Base-by-base conservation (phyloP, 2,888 invertebrate species). In the Rhynchonema sp. region DNA sequence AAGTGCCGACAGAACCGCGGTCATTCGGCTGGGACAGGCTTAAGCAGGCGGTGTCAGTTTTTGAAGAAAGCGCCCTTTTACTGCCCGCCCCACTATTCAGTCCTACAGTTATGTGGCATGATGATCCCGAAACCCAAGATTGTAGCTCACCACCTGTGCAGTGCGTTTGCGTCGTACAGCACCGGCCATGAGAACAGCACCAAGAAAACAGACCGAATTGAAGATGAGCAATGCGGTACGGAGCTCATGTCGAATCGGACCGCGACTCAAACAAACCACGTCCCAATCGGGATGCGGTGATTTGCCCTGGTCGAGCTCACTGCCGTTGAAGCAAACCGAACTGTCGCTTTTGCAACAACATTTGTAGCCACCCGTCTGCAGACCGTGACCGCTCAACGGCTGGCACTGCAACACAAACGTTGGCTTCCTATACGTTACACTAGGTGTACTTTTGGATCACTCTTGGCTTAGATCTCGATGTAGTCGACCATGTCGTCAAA, bases 161-260 rank as follows among this genome's bases (percentile, higher is more conserved):
- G 57, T 59, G 26, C 62, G 30, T 27, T 61, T 46, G 26, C 61
- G 62, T 56, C 66, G 64, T 27, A 69, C 67, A 17, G 68, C 63
- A 28, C 66, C 67, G 46, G 70, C 69, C 56, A 72, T 65, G 25
- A 65, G 62, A 25, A 69, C 60, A 60, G 68, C 68, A 30, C 64
- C 63, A 53, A 68, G 28, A 6, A 67, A 67, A 61, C 68, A 69
- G 23, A 68, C 46, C 23, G 63, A 66, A 56, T 69, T 69, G 66
- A 67, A 65, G 26, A 65, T 61, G 46, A 67, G 59, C 1, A 69
- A 62, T 64, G 67, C 66, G 58, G 64, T 63, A 20, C 67, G 64
- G 26, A 53, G 58, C 26, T 28, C 26, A 20, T 13, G 3, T 46
- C 29, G 26, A 9, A 57, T 49, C n/a, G 49, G 56, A 3, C 28